Percentiles rank a stretch among this genome's conserved stretches.
phyloP scores from a whole-genome alignment of 2,888 invertebrate genomes.

The Kryphioiulus occultus region DNA sequence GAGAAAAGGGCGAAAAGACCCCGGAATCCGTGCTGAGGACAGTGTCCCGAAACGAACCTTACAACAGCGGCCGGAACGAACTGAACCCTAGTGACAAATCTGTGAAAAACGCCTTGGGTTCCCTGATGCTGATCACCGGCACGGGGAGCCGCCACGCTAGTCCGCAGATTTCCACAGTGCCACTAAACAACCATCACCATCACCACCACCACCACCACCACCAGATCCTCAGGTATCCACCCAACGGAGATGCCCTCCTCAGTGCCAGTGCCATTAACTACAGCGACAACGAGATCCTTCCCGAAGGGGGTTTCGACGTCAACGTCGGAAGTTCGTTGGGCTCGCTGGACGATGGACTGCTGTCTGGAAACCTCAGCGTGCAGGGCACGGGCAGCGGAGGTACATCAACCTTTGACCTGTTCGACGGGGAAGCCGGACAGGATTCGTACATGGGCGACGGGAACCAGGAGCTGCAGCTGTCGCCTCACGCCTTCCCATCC shows the following conservation, averaged over 20 bases:
- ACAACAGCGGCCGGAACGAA: neutral
- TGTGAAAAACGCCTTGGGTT: neutral
- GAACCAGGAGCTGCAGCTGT: conserved; percentile 57
- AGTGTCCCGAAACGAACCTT: neutral
- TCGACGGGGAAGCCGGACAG: conserved; percentile 61
- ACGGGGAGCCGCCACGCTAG: neutral
- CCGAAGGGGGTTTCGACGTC: conserved; percentile 61
- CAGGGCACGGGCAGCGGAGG: conserved; percentile 57
- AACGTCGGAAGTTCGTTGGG: conserved; percentile 57
- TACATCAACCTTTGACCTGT: conserved; percentile 59
- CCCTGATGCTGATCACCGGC: conserved; percentile 42
- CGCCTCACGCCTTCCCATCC: conserved; percentile 59
- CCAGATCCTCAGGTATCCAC: conserved; percentile 56
- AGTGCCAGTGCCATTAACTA: conserved; percentile 62
- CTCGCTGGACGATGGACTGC: conserved; percentile 60
- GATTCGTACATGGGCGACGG: conserved; percentile 60
- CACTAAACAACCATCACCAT: conserved; percentile 32
- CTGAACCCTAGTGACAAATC: conserved; percentile 38
- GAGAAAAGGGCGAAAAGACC: conserved; percentile 1
- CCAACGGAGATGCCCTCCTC: conserved; percentile 62
- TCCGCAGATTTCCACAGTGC: conserved; percentile 20
- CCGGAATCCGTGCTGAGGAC: neutral
- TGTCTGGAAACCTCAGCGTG: conserved; percentile 58
- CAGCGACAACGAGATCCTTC: conserved; percentile 61
- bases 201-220: conserved; percentile 20